phyloP scores from a whole-genome alignment of 92 coral and sea anemone species.

The Porites rus region DNA sequence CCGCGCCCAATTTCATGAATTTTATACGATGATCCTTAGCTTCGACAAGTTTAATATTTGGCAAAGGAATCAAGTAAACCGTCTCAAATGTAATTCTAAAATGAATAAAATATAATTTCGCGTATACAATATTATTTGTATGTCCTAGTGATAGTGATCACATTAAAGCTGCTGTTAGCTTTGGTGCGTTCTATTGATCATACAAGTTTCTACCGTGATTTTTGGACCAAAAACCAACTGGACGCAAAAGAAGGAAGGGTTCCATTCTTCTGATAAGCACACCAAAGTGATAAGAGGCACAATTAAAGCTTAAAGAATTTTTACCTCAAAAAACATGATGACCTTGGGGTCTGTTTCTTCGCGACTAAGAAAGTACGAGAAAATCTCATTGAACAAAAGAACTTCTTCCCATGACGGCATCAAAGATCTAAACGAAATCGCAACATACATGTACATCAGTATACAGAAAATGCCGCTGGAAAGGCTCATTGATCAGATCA shows the following conservation, averaged over 20 bases:
- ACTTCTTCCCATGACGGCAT: constrained; percentile 98
- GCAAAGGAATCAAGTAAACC: too few relatives aligned
- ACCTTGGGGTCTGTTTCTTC: constrained; percentile 91
- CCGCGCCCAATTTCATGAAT: too few relatives aligned
- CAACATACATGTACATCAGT: not conserved
- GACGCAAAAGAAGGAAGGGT: too few relatives aligned
- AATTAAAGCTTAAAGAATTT: not conserved
- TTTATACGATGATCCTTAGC: too few relatives aligned
- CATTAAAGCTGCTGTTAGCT: too few relatives aligned
- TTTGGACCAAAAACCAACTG: not conserved
- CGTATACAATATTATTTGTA: too few relatives aligned
- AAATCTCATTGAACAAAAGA: constrained; percentile 89
- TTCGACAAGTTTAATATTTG: too few relatives aligned
- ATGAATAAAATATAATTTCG: too few relatives aligned
- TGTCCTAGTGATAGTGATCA: too few relatives aligned
- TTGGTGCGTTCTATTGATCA: too few relatives aligned
- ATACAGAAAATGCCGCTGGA: not conserved
- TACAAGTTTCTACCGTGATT: not conserved
- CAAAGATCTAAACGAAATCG: constrained; percentile 69
- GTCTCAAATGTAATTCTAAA: too few relatives aligned
- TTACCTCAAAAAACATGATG: constrained; percentile 95
- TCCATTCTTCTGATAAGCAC: not conserved
- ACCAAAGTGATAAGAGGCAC: not conserved
- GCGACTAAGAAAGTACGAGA: constrained; percentile 84
- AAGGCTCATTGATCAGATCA: not conserved